These are phyloP conservation scores for Scotopteryx bipunctaria DNA, from an alignment of 2,888 invertebrate genomes.

Conservation along the genomic window DNA sequence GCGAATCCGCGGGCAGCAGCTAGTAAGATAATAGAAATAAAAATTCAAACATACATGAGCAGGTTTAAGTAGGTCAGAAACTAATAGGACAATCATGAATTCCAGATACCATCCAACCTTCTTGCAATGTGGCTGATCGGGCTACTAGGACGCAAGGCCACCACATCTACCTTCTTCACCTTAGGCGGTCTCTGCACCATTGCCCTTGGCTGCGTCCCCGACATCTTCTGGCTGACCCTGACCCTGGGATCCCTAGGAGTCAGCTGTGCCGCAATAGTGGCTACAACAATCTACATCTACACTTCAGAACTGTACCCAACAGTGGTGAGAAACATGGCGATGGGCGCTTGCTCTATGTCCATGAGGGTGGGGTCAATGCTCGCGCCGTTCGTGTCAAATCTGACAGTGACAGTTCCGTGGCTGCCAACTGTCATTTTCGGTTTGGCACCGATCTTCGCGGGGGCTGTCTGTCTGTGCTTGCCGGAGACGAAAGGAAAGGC, in stretches of 20 bases:
- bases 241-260: conserved; percentile 88
- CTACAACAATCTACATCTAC: conserved; percentile 92
- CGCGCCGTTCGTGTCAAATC: conserved; percentile 90
- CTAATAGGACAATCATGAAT: too few species aligned
- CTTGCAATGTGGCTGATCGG: conserved; percentile 83
- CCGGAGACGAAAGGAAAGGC: conserved; percentile 90
- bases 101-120: conserved; percentile 83
- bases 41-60: too few species aligned
- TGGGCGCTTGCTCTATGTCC: conserved; percentile 92
- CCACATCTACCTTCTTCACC: conserved; percentile 83
- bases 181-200: conserved; percentile 85
- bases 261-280: conserved; percentile 90
- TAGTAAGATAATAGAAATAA: too few species aligned
- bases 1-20: too few species aligned
- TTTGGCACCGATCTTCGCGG: conserved; percentile 85
- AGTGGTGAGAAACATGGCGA: conserved; percentile 92
- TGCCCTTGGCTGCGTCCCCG: conserved; percentile 81
- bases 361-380: conserved; percentile 93
- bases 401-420: conserved; percentile 80
- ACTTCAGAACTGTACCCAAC: conserved; percentile 95
- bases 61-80: too few species aligned
- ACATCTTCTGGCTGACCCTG: conserved; percentile 80
- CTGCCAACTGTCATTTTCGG: conserved; percentile 90
- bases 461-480: conserved; percentile 84
- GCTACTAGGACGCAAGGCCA: conserved; percentile 85